phyloP scores from a whole-genome alignment of 2,113 vertebrate species.

The cat (Felis catus) region DNA sequence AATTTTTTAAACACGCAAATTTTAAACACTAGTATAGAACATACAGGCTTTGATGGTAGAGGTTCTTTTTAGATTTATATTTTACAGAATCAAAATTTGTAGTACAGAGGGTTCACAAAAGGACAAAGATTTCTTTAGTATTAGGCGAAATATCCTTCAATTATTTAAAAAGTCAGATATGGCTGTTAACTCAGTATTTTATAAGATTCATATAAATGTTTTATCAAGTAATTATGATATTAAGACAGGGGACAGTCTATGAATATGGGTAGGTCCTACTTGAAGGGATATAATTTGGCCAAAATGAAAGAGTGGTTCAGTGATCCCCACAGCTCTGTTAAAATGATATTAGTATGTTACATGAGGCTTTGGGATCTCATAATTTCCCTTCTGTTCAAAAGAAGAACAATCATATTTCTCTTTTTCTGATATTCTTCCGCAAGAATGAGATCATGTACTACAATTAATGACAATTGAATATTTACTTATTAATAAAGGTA shows the following conservation, averaged over 20 bases:
- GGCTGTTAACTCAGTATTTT: not conserved
- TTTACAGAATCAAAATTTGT: not conserved
- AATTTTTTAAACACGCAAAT: not conserved
- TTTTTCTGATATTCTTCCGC: not conserved
- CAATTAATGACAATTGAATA: not conserved
- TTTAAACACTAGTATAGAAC: not conserved
- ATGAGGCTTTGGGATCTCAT: not conserved
- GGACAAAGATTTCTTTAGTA: not conserved
- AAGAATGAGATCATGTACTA: conserved; percentile 1
- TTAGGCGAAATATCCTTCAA: not conserved
- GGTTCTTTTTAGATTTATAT: not conserved
- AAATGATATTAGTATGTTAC: not conserved
- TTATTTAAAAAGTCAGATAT: not conserved
- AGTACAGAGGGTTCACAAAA: not conserved
- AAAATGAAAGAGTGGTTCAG: not conserved
- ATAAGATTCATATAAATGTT: not conserved
- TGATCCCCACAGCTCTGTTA: not conserved
- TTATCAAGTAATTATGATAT: not conserved
- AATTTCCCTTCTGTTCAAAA: not conserved
- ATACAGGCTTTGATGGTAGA: not conserved
- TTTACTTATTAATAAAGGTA: not conserved
- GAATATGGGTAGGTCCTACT: not conserved
- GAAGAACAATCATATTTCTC: not conserved
- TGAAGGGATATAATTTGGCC: not conserved
- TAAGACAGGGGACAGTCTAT: not conserved